These are phyloP conservation scores for Drosophila tani DNA, from an alignment of 1,140 invertebrate species.

Conservation along the genomic window DNA sequence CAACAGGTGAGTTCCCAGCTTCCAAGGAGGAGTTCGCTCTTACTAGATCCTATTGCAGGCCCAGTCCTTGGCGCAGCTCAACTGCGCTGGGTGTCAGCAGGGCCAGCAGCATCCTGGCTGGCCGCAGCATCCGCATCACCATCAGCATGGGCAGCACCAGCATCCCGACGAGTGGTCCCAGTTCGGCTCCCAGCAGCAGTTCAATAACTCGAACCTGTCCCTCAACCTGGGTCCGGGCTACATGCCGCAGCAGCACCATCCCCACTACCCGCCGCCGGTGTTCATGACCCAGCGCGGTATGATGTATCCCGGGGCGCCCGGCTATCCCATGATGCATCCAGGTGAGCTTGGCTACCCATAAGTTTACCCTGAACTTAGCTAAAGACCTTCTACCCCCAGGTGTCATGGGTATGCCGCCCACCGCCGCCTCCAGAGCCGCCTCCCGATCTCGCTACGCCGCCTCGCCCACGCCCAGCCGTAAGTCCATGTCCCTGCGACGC, in stretches of 20 bases:
- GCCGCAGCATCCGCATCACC: constrained; percentile 48
- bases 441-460: constrained; percentile 86
- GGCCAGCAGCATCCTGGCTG: constrained; percentile 51
- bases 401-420: constrained; percentile 74
- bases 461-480: constrained; percentile 90
- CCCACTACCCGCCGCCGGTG: constrained; percentile 83
- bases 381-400: constrained; percentile 30
- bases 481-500: constrained; percentile 86
- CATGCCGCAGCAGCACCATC: constrained; percentile 85
- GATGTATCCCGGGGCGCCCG: constrained; percentile 78
- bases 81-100: constrained; percentile 85
- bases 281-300: constrained; percentile 81
- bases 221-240: constrained; percentile 86
- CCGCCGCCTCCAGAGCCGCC: constrained; percentile 84
- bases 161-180: constrained; percentile 85
- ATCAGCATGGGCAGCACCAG: constrained; percentile 10
- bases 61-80: constrained; percentile 90
- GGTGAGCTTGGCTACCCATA: constrained; percentile 18
- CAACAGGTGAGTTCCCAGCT: constrained; percentile 64
- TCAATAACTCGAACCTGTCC: constrained; percentile 89
- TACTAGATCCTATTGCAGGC: constrained; percentile 85
- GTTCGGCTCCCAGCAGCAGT: constrained; percentile 86
- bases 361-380: not conserved
- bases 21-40: not conserved
- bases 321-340: constrained; percentile 80